Evolutionary conservation across 2,113 vertebrate genomes (phyloP).

Genomic region (Cyphomyrus plagiostoma): DNA sequence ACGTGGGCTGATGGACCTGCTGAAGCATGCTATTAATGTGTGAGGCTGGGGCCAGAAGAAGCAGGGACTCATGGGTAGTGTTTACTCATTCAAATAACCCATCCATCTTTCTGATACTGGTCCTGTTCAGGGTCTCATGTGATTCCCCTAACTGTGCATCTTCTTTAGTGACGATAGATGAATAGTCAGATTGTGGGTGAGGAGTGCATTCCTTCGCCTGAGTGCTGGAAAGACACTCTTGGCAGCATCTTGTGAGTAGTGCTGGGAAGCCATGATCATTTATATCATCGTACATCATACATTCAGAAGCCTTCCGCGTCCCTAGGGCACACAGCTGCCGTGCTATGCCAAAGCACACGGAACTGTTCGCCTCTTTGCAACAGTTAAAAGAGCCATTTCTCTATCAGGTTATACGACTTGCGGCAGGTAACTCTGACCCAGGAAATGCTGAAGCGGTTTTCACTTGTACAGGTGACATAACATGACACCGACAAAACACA

Average conservation of each 20-base stretch:
- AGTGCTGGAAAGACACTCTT: not conserved
- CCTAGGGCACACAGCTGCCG: not conserved
- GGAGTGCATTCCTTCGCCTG: not conserved
- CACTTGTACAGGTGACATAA: not conserved
- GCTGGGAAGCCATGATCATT: not conserved
- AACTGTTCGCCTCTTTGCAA: not conserved
- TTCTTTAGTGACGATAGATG: not conserved
- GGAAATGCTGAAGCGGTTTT: not conserved
- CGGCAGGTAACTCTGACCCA: not conserved
- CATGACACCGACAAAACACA: no score
- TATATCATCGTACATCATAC: not conserved
- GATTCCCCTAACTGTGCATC: not conserved
- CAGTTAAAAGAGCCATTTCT: not conserved
- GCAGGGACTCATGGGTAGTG: not conserved
- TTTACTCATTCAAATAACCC: not conserved
- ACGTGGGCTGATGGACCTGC: not conserved
- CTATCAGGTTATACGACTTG: not conserved
- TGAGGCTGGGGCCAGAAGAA: not conserved
- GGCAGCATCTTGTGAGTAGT: not conserved
- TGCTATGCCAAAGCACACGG: not conserved
- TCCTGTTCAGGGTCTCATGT: not conserved
- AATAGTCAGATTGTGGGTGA: not conserved
- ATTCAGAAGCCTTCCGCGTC: not conserved
- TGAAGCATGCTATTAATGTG: not conserved
- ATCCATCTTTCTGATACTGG: not conserved